Evolutionary conservation across 2,888 invertebrate species (phyloP), one percentile per base, ranked within the genome.

Genomic region (Melangyna quadrimaculata): DNA sequence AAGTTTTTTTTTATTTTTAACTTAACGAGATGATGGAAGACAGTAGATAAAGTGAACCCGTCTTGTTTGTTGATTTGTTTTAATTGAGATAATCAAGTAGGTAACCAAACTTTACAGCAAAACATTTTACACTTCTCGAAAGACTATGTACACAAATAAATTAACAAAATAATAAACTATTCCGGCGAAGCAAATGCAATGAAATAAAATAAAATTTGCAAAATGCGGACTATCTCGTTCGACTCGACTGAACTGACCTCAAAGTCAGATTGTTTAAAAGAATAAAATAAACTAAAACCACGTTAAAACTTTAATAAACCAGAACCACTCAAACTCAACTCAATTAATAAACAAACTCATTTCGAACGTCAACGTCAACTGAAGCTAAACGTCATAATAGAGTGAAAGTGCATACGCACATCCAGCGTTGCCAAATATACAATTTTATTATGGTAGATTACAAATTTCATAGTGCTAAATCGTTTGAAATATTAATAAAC

Each of bases 231-330:
- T 40, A 40, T 10, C 24, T 27, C 8, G 8, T 12, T 40, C 48
- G 12, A 51, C 17, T 61, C 40, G 40, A 24, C 40, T 35, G 59
- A 59, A 59, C 22, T 59, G 37, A 59, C 35, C 19, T 22, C 59
- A 59, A 59, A 59, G 59, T 37, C 35, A 59, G 59, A 59, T 59
- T 59, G 59, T 59, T 59, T 59, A 59, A 59, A 59, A 14, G 17
- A n/a, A n/a, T n/a, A 40, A 2, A 51, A 5, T 17, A 45, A 32
- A 29, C 17, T n/a, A 37, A 59, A 35, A 59, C 35, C 35, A 59
- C 59, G n/a, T n/a, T n/a, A n/a, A n/a, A n/a, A n/a, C n/a, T n/a
- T 35, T 59, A 22, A 22, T 6, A 10, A 55, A 10, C n/a, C 9
- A 59, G 22, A 59, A 59, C 22, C 35, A 59, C 59, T 57, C 32